Conservation (phyloP, 2,888 invertebrate genomes). For the Cephus spinipes region DNA sequence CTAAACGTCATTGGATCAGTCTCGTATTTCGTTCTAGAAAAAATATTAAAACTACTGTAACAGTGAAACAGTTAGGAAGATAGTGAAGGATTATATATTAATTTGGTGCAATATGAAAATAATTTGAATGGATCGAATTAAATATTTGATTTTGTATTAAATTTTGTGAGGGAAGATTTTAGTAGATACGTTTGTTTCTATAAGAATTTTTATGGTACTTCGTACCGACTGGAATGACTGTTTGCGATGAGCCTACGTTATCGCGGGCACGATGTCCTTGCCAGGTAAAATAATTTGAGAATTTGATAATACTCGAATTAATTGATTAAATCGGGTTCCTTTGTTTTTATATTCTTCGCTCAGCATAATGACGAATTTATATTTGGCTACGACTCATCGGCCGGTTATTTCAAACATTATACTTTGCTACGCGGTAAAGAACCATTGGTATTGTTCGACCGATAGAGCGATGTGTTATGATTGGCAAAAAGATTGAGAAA, state of each 20-base stretch:
- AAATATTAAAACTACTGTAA: not conserved
- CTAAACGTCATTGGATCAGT: not conserved
- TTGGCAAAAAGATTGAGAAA: not conserved
- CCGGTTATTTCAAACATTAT: not conserved
- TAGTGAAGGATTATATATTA: not conserved
- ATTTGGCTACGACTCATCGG: not conserved
- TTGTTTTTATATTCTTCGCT: not conserved
- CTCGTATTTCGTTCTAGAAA: not conserved
- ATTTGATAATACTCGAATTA: not conserved
- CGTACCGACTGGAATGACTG: not conserved
- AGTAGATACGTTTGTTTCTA: slow-evolving; percentile 10
- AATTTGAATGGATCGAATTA: not conserved
- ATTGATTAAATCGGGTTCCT: not conserved
- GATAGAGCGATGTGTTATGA: not conserved
- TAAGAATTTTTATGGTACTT: not conserved
- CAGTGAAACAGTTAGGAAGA: not conserved
- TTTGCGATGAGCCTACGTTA: slow-evolving; percentile 20
- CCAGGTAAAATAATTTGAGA: slow-evolving; percentile 1
- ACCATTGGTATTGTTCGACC: not conserved
- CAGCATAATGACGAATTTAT: not conserved
- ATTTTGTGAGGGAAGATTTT: not conserved
- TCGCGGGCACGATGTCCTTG: slow-evolving; percentile 20
- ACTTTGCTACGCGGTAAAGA: not conserved
- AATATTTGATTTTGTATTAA: not conserved
- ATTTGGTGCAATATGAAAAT: not conserved